Base-by-base conservation (phyloP, 2,113 vertebrate species). In the Chamaea fasciata region DNA sequence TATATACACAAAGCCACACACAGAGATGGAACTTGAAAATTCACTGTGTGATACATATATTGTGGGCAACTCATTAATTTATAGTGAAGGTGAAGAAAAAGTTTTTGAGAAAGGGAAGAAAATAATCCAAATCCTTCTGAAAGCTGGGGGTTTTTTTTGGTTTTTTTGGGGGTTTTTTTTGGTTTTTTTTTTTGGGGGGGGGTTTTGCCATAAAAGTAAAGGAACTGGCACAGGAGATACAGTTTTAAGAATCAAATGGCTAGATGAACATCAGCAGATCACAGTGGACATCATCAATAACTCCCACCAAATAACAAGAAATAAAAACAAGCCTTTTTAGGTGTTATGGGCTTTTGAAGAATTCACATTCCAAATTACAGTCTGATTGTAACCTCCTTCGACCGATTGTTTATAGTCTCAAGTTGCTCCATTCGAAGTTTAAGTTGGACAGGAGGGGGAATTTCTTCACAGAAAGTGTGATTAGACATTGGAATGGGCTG, bases 201-300 rank as follows among this genome's bases (percentile, higher is more conserved):
- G n/a, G n/a, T 64, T 73, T 73, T 37, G 12, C 27, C 27, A 44
- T 44, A 5, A 57, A 49, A 78, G 33, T 41, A 31, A 35, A 75
- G 24, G 8, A 35, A 49, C 21, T 7, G 17, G 31, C 0, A 0
- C 17, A 33, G 31, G 26, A 74, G 8, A 57, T 8, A 6, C 0
- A 20, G 15, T 33, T 59, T 74, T 9, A 37, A 44, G 15, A 23
- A 33, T 33, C 23, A 65, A 65, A 50, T 20, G 37, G 59, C 12
- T 33, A 65, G 33, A 50, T 57, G 22, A 49, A 33, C 52, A 57
- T 37, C 2, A 27, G 13, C 18, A 74, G 42, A 57, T 37, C 2
- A 2, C 42, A 65, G 27, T 6, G 26, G 21, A 42, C 19, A 10
- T 49, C 31, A 56, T 31, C 27, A 50, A 28, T 6, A 67, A 59